Conservation (phyloP, 2,113 vertebrate genomes). For the Oreotrochilus melanogaster region DNA sequence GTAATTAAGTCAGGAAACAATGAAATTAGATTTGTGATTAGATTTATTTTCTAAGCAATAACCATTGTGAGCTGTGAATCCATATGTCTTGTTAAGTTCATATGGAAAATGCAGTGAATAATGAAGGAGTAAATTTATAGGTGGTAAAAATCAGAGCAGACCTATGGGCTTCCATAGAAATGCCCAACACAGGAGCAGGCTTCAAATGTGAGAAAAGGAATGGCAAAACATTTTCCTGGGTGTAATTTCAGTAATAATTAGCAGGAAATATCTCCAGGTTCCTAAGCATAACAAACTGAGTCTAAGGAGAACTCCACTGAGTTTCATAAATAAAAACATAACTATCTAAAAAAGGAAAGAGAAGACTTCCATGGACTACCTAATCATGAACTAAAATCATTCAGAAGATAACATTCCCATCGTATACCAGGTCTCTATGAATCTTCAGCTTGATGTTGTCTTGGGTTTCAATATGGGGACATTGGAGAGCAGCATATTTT, state of each 20-base stretch:
- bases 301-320: neutral
- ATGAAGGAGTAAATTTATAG: neutral
- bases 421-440: neutral
- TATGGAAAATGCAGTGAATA: neutral
- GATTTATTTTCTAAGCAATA: neutral
- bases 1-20: neutral
- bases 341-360: neutral
- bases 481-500: neutral
- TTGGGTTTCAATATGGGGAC: neutral
- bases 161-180: neutral
- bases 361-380: neutral
- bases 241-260: neutral
- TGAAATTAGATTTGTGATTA: neutral
- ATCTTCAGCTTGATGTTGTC: neutral
- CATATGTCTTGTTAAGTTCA: rapidly evolving
- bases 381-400: neutral
- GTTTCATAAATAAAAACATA: neutral
- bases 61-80: neutral
- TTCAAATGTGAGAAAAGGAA: neutral
- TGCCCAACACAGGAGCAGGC: neutral
- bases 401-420: neutral
- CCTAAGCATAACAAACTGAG: neutral
- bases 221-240: neutral
- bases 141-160: neutral
- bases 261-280: neutral